These are phyloP conservation scores for Carassius auratus DNA, from an alignment of 2,113 vertebrate genomes.

Conservation along the genomic window DNA sequence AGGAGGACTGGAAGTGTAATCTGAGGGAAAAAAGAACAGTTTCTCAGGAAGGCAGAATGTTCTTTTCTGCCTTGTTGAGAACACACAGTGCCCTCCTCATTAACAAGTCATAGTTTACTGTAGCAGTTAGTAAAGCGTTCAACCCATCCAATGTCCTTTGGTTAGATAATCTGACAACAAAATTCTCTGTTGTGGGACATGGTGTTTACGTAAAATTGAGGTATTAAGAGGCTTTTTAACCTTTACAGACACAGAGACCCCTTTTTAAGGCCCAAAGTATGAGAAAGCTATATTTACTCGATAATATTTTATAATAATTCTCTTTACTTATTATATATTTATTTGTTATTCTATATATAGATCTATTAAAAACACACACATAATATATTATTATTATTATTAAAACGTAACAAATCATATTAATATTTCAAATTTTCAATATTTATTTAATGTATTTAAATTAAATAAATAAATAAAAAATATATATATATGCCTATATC, in stretches of 20 bases:
- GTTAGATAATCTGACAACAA: neutral
- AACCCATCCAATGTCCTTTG: neutral
- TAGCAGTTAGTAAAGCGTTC: neutral
- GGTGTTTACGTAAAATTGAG: neutral
- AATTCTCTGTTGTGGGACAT: neutral
- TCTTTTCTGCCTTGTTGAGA: neutral
- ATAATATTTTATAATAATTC: neutral
- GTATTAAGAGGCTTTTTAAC: neutral
- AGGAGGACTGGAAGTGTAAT: constrained; percentile 63
- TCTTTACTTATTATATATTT: neutral
- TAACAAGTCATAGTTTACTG: neutral
- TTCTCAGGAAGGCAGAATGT: constrained; percentile 56
- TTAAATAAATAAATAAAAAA: no score
- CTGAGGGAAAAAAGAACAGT: constrained; percentile 61
- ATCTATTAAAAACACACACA: no score
- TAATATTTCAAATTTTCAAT: no score
- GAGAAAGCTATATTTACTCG: neutral
- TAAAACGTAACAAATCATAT: no score
- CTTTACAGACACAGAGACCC: no score
- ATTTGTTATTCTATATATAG: no score
- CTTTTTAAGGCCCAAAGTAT: neutral
- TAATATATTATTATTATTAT: no score
- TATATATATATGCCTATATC: no score
- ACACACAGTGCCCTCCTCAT: constrained; percentile 13
- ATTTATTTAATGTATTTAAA: no score